phyloP scores from a whole-genome alignment of 2,888 invertebrate genomes.

The Muschampia plurimacula region DNA sequence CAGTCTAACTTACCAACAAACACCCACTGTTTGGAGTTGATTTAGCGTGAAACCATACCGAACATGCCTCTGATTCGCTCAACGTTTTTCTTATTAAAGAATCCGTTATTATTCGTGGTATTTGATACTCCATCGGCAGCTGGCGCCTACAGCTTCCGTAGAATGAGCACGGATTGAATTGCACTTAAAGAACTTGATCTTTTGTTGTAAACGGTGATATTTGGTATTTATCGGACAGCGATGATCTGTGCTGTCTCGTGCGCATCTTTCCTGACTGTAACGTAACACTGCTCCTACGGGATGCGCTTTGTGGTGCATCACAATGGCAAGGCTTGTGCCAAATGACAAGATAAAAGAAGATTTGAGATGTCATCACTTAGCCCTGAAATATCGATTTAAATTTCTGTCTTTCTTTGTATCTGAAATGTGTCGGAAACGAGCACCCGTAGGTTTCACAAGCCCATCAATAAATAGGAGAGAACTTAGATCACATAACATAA shows the following conservation, averaged over 20 bases:
- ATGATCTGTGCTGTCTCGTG: constrained; percentile 76
- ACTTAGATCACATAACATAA: too few relatives aligned
- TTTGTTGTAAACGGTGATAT: constrained; percentile 81
- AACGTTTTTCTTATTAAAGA: constrained; percentile 76
- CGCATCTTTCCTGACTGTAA: constrained; percentile 72
- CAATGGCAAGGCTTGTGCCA: constrained; percentile 68
- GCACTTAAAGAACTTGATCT: constrained; percentile 73
- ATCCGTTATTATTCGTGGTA: constrained; percentile 75
- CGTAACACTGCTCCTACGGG: constrained; percentile 53
- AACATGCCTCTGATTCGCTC: constrained; percentile 66
- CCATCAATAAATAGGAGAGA: too few relatives aligned
- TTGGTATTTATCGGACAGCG: constrained; percentile 66
- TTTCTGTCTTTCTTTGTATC: background rate
- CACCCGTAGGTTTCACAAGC: background rate
- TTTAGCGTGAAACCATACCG: constrained; percentile 80
- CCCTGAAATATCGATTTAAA: background rate
- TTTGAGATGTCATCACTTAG: constrained; percentile 20
- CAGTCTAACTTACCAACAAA: constrained; percentile 73
- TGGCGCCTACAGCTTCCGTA: constrained; percentile 82
- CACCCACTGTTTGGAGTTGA: constrained; percentile 71
- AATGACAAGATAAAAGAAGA: constrained; percentile 49
- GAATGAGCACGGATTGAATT: constrained; percentile 67
- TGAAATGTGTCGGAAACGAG: background rate
- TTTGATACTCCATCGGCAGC: constrained; percentile 75
- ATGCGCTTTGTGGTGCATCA: constrained; percentile 71